Evolutionary conservation across 2,797 vertebrate species (phyloP).

Genomic region (Eidolon dupreanum): DNA sequence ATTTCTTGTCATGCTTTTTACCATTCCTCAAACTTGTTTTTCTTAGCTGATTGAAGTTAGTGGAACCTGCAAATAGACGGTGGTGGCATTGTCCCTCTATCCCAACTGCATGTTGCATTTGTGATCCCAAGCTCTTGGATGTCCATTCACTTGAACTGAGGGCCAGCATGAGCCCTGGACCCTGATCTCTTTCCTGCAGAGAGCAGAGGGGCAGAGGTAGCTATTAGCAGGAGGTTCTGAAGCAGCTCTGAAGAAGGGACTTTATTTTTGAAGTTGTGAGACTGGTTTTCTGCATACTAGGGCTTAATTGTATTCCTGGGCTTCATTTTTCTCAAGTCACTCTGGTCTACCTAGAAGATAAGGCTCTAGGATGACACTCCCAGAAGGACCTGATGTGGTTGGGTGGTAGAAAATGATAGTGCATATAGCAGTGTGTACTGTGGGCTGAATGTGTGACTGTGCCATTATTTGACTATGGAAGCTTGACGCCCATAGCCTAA

Average conservation of each 20-base stretch:
- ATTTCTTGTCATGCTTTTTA: constrained; percentile 36
- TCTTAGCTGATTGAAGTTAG: background rate
- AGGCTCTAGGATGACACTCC: background rate
- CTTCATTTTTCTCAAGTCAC: background rate
- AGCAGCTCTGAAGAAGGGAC: background rate
- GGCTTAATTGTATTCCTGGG: background rate
- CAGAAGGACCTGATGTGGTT: background rate
- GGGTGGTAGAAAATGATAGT: background rate
- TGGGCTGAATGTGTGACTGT: background rate
- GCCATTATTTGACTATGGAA: background rate
- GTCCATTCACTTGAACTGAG: background rate
- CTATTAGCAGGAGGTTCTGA: background rate
- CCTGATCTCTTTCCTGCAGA: background rate
- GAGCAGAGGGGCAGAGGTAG: background rate
- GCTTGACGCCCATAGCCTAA: background rate
- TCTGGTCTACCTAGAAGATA: background rate
- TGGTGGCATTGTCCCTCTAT: background rate
- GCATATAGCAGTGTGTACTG: background rate
- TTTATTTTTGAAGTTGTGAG: constrained; percentile 28
- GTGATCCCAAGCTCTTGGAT: background rate
- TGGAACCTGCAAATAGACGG: background rate
- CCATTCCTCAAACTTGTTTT: background rate
- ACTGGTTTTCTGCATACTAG: background rate
- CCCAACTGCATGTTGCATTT: background rate
- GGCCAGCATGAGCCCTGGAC: background rate